Evolutionary conservation across 2,113 vertebrate species (phyloP), one percentile per base, ranked within the genome.

Genomic region (Pelecanoides urinatrix): DNA sequence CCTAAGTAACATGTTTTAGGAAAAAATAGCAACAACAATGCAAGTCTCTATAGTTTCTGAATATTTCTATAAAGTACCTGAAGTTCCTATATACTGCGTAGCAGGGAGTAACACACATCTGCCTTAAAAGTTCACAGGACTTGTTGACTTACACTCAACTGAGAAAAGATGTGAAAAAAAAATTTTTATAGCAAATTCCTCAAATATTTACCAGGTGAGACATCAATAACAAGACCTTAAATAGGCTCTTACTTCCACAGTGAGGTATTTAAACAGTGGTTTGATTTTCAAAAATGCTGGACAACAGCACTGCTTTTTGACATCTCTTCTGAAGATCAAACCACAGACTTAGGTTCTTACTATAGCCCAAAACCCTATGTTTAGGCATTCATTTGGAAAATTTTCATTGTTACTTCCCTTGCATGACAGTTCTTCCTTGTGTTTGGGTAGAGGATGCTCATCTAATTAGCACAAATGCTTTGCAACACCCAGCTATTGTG

Each of bases 101-200:
- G 72, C 86, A 95, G 91, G 77, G 49, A 75, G 45, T 72, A 94
- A 66, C 73, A 92, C 50, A 83, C 22, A 75, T 50, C 53, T 81
- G 76, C 76, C 36, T 91, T 94, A 89, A 94, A 92, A 81, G 75
- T 42, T 72, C 66, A 79, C 49, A 85, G 38, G 71, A 81, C 30
- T 68, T 91, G 36, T 74, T 91, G 80, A 84, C 45, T 94, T 72
- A 55, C 7, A 90, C 3, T 38, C 23, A 29, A 52, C 40, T 17
- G 44, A 94, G 68, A 87, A 91, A 91, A 96, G 94, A 94, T 55
- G 65, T 80, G 42, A 14, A 34, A 84, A 58, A 65, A 77, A 92
- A 80, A 50, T 29, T 58, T 38, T 93, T 89, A 96, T 61, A 85
- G 68, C 21, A 78, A 95, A 97, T 97, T 94, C 86, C 73, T 95